Evolutionary conservation across 2,888 invertebrate genomes (phyloP).

Genomic region (Melinaea marsaeus): DNA sequence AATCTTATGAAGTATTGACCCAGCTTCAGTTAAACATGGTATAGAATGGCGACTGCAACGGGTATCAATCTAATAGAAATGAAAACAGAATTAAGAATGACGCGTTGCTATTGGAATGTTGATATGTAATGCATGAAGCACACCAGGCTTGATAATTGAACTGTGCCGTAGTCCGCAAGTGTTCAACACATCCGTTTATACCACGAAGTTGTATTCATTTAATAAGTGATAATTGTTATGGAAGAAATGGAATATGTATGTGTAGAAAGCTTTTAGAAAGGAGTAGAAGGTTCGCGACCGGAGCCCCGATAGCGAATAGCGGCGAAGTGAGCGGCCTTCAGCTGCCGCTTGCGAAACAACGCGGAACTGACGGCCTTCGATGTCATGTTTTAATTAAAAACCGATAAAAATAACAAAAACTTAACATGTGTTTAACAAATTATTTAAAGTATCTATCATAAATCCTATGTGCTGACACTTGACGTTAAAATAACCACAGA

Average conservation of each 20-base stretch:
- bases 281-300: slow-evolving; percentile 73
- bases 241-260: slow-evolving; percentile 9
- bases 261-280: slow-evolving; percentile 77
- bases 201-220: background rate
- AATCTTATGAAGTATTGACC: background rate
- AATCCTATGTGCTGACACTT: background rate
- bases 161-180: slow-evolving; percentile 33
- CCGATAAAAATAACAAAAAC: slow-evolving; percentile 41
- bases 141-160: slow-evolving; percentile 39
- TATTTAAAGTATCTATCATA: slow-evolving; percentile 7
- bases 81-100: slow-evolving; percentile 47
- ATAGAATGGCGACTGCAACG: background rate
- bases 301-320: slow-evolving; percentile 49
- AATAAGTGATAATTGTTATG: background rate
- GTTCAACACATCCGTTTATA: slow-evolving; percentile 29
- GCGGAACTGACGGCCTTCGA: slow-evolving; percentile 70
- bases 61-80: slow-evolving; percentile 37
- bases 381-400: slow-evolving; percentile 69
- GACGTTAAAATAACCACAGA: background rate
- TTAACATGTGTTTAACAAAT: slow-evolving; percentile 41
- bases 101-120: slow-evolving; percentile 66
- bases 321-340: slow-evolving; percentile 47
- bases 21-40: background rate
- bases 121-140: slow-evolving; percentile 62
- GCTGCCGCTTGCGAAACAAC: slow-evolving; percentile 58